phyloP scores from a whole-genome alignment of 2,888 invertebrate species.

The Lissonota sp. region DNA sequence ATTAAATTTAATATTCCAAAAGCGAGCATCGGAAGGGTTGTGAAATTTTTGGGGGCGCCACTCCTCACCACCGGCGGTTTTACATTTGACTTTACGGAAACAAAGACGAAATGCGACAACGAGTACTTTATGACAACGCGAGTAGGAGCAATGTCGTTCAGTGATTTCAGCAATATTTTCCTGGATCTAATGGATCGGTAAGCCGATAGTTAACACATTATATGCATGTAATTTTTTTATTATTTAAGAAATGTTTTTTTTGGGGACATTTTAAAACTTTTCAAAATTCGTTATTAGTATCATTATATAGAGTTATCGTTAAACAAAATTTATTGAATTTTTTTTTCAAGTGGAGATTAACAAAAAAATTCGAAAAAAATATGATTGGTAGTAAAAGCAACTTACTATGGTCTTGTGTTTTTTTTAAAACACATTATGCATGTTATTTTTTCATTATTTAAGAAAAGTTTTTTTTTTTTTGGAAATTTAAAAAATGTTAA shows the following conservation, averaged over 20 bases:
- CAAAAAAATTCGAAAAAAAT: slow-evolving; percentile 4
- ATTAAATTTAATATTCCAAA: too few species aligned
- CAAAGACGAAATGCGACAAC: slow-evolving; percentile 88
- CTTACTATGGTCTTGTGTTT: too few species aligned
- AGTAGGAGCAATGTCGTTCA: slow-evolving; percentile 90
- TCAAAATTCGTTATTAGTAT: too few species aligned
- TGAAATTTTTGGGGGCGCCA: slow-evolving; percentile 91
- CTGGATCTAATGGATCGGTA: slow-evolving; percentile 89
- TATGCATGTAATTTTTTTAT: neutral
- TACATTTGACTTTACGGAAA: slow-evolving; percentile 90
- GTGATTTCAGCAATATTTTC: slow-evolving; percentile 90
- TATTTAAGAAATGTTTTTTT: too few species aligned
- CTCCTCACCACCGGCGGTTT: slow-evolving; percentile 93
- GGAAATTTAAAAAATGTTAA: too few species aligned
- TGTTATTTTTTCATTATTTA: neutral
- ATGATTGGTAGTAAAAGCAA: too few species aligned
- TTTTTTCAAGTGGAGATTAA: too few species aligned
- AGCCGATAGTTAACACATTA: slow-evolving; percentile 70
- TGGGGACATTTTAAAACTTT: too few species aligned
- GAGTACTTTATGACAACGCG: slow-evolving; percentile 93
- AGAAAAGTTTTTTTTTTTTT: too few species aligned
- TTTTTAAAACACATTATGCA: neutral
- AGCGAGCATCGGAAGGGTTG: slow-evolving; percentile 93
- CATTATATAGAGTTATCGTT: slow-evolving; percentile 1
- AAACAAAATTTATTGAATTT: too few species aligned